A percentile compares a stretch with the other conserved stretches of the same genome.
Evolutionary conservation across 2,113 vertebrate species (phyloP).

Genomic region (Agapornis roseicollis): DNA sequence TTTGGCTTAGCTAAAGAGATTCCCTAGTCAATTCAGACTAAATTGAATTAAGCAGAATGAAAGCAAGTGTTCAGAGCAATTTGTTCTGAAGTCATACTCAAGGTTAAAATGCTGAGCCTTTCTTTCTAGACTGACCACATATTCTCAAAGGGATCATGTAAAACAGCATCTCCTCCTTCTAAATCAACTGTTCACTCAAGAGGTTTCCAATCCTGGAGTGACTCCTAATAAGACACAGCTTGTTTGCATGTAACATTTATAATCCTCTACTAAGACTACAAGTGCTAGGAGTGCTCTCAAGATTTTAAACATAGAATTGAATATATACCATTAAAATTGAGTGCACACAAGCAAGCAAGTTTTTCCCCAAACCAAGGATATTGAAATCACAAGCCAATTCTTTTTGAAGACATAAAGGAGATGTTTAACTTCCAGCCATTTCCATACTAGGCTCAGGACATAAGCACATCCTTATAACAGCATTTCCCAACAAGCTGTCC

Average conservation of each 20-base stretch:
- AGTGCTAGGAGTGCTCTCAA: neutral
- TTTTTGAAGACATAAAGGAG: neutral
- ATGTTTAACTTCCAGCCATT: neutral
- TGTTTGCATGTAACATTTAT: neutral
- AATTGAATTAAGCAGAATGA: neutral
- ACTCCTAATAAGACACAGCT: neutral
- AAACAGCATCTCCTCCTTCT: neutral
- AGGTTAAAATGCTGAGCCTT: neutral
- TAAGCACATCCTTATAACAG: accelerated
- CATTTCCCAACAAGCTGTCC: neutral
- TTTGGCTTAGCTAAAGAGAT: neutral
- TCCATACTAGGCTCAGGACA: neutral
- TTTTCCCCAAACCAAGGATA: neutral
- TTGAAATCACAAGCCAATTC: neutral
- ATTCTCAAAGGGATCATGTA: neutral
- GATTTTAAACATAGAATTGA: neutral
- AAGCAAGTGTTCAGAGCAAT: neutral
- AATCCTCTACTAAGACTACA: neutral
- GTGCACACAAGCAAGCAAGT: neutral
- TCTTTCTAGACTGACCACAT: neutral
- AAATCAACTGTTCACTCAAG: neutral
- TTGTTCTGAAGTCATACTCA: neutral
- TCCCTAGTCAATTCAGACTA: neutral
- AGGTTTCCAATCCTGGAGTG: neutral
- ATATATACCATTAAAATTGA: neutral